Evolutionary conservation across 2,797 vertebrate genomes (phyloP), one percentile per base, ranked within the genome.

Genomic region (Loriculus beryllinus): DNA sequence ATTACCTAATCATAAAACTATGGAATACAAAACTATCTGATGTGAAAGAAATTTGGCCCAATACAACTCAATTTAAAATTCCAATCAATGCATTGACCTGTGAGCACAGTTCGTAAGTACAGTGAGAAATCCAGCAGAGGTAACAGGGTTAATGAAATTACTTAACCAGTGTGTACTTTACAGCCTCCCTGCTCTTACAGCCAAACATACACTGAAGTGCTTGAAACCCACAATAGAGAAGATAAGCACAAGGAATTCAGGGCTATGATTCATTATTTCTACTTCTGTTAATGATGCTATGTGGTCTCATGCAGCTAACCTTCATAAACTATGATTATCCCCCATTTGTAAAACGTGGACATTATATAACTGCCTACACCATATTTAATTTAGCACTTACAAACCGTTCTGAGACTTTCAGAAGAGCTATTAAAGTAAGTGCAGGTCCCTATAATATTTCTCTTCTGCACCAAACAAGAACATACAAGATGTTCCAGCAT

Each of bases 191-290:
- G 42, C 45, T 89, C 45, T 65, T 75, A 74, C 1, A 81, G 49
- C 28, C 57, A 72, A 82, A 84, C 17, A 56, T 16, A 84, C 18
- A 57, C 48, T 59, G 25, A 85, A 90, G 43, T 76, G 43, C 76
- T 78, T 49, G 67, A 80, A 86, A 74, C 35, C 39, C 29, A 0
- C 54, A 71, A 68, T 5, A 59, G 10, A 65, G 43, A 65, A 78
- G 86, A 85, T 56, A 93, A 92, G 9, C 14, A 3, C 80, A 91
- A 49, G 59, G 49, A 96, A 88, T 62, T 80, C 39, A 13, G 11
- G 31, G 42, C 65, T 75, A 16, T 72, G 79, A 92, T 39, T 92
- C 65, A 82, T 74, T 65, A 85, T 62, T 95, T 81, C 71, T 87
- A 7, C 86, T 80, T 60, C 42, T 91, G 39, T 64, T 83, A 89